These are phyloP conservation scores for Chrysaora quinquecirrha DNA, from an alignment of 30 jellyfish, hydroid and myxozoan species.

Conservation along the genomic window DNA sequence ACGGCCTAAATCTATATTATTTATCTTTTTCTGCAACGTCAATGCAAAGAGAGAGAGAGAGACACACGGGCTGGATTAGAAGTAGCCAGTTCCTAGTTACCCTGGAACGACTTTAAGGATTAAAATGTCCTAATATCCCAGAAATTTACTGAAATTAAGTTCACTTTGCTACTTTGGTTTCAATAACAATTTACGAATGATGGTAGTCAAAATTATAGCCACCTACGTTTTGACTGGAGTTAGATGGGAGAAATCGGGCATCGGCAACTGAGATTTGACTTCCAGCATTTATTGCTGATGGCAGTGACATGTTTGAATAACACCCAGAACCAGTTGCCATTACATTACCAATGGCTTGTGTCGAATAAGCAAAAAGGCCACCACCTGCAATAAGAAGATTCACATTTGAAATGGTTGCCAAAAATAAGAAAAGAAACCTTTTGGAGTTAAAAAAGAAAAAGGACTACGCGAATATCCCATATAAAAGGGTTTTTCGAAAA, in stretches of 20 bases:
- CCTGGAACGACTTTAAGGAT: no score
- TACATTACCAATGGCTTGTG: slow-evolving; percentile 95
- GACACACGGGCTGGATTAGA: no score
- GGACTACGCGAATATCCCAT: no score
- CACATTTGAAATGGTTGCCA: not conserved
- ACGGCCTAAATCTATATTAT: no score
- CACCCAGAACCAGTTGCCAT: slow-evolving; percentile 96
- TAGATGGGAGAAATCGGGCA: slow-evolving; percentile 32
- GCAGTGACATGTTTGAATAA: slow-evolving; percentile 30
- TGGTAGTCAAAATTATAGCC: not conserved
- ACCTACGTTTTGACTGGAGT: slow-evolving; percentile 1
- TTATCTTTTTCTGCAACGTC: no score
- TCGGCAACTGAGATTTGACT: slow-evolving; percentile 4
- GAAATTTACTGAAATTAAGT: no score
- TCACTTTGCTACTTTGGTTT: not conserved
- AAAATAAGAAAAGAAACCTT: not conserved
- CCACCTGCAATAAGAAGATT: slow-evolving; percentile 51
- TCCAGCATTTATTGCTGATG: slow-evolving; percentile 14
- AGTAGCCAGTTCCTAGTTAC: no score
- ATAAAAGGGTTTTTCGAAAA: no score
- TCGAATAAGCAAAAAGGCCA: slow-evolving; percentile 95
- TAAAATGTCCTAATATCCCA: no score
- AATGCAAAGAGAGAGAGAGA: no score
- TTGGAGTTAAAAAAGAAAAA: not conserved
- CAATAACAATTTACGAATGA: not conserved